Evolutionary conservation across 2,888 invertebrate genomes (phyloP), one percentile per base, ranked within the genome.

Genomic region (Pseudococcus longispinus): DNA sequence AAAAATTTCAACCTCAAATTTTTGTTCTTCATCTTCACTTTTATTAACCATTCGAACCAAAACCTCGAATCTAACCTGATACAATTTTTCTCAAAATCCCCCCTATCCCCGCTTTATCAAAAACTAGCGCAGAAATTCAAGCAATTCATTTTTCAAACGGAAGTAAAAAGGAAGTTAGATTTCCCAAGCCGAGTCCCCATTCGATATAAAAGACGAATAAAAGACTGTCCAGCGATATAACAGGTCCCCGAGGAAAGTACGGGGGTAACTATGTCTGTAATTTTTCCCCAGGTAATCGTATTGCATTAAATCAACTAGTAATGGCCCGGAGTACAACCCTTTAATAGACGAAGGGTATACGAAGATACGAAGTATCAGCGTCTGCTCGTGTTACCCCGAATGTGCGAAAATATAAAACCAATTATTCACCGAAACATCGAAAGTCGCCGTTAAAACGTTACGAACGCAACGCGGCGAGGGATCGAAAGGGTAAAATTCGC

Each of bases 241-340:
- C 70, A 70, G 70, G 70, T 70, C 70, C 70, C 70, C 70, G 29
- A 70, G 70, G 70, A 70, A 70, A 32, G 70, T 70, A 70, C 15
- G 18, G 70, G 70, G 70, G 70, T 70, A 70, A 70, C 70, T 70
- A 70, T 70, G 29, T 70, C 70, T 70, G 70, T 70, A 70, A 70
- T 70, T 70, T 70, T 70, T 70, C 70, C 70, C 70, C 70, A 70
- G 70, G 70, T 70, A 70, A 70, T 70, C 70, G 70, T 70, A 70
- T 70, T 70, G 70, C 70, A 70, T 70, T 70, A 70, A 70, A 70
- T 70, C 70, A 70, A 70, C 70, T 70, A 70, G 70, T 70, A 70
- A 70, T 70, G 70, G 70, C 70, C 18, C 70, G 29, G 29, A 70
- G 70, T 70, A 70, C 70, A 70, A 70, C 70, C 70, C 70, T 70